Base-by-base conservation (phyloP, 2,888 invertebrate species). In the Dendrolimus houi region DNA sequence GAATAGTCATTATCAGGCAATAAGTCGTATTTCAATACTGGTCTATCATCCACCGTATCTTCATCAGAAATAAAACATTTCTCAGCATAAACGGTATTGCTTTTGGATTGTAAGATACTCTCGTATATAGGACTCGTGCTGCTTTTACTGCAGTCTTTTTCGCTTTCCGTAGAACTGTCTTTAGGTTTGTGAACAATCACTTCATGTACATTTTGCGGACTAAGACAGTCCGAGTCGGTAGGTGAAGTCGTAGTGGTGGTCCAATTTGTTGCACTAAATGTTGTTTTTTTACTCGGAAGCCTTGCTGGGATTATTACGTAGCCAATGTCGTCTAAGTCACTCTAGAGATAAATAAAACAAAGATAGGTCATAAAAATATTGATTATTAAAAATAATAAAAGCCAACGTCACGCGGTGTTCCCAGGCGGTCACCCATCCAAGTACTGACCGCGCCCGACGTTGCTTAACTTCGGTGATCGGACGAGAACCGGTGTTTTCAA, bases 391-490 rank as follows among this genome's bases (percentile, higher is more conserved):
- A 62, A 74, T 75, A 77, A 77, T n/a, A 73, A 42, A 17, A 53
- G 10, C 53, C 40, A 17, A 55, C 76, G 70, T 68, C 74, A 77
- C 76, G 77, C 63, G 71, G 72, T 75, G 72, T 74, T 76, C 72
- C 79, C 78, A 81, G 77, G 82, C 83, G 82, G 85, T 85, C 85
- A 85, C 84, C 85, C 85, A 85, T 86, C 81, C 81, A 84, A 81
- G 81, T 83, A 83, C 83, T 83, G 81, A 79, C 79, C 79, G 70
- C 81, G 81, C 83, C 83, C 83, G 77, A 83, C 77, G 81, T 80
- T 82, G 82, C 83, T 83, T 84, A 79, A 84, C 81, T 85, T 84
- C 83, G 83, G 84, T 84, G 84, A 83, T 83, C 83, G 80, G 83
- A 84, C 84, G 83, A 85, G 84, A 85, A 85, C 85, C 83, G 83